Evolutionary conservation across 2,888 invertebrate species (phyloP), one percentile per base, ranked within the genome.

Genomic region (Lamellibrachia satsuma): DNA sequence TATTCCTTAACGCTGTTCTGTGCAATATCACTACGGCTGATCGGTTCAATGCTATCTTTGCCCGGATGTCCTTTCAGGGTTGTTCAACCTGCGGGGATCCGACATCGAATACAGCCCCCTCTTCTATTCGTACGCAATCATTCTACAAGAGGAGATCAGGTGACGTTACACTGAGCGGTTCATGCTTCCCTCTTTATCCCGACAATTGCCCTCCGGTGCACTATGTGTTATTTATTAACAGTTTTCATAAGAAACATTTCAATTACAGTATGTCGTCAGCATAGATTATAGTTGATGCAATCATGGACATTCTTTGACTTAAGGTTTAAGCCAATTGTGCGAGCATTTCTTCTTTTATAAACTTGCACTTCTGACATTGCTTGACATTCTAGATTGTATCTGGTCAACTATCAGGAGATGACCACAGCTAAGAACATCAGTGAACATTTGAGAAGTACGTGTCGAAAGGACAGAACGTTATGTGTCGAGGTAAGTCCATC

Each of bases 401-500:
- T 92, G 57, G n/a, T 52, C 8, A 92, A 93, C 52, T 52, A 57
- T 52, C 52, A 27, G 55, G 92, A 52, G 15, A 90, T 93, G 90
- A 51, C 93, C 52, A 92, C 92, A 15, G 52, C 52, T 27, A 75
- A 75, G 6, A 75, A 75, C 75, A 75, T 75, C 75, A 75, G 75
- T n/a, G 75, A 75, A 75, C 75, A 75, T 75, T n/a, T 75, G 8
- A 93, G 93, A 15, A 95, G 95, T 7, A 92, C 93, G 1, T 96
- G 96, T 93, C 52, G 92, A 9, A 94, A 94, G 0, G 93, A 52
- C 90, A 92, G 90, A 0, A 94, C 93, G 7, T 11, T 90, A 7
- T 96, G 96, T 94, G 95, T 95, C 0, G 94, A 95, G 95, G 96
- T 95, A 92, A 57, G 92, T 91, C 4, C n/a, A 22, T 75, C 4